These are phyloP conservation scores for Tetraneura akinire DNA, from an alignment of 1,140 invertebrate species.

Conservation along the genomic window DNA sequence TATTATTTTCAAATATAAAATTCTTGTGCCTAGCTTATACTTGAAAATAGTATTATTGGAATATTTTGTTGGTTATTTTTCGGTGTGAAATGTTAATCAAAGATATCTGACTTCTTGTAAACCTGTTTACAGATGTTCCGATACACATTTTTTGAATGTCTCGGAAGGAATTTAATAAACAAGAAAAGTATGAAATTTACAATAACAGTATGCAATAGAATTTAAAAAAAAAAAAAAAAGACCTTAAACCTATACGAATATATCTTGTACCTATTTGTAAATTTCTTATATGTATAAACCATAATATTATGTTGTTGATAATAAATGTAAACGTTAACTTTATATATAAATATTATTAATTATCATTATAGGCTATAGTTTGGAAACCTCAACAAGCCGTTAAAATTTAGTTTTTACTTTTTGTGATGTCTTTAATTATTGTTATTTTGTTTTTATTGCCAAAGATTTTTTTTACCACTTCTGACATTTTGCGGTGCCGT, in stretches of 20 bases:
- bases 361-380: background rate
- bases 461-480: background rate
- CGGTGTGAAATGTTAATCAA: conserved; percentile 17
- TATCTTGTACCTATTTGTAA: background rate
- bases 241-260: background rate
- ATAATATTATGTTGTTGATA: background rate
- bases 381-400: background rate
- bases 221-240: background rate
- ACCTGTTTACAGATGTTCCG: conserved; percentile 21
- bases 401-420: conserved; percentile 23
- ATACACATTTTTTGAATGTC: conserved; percentile 22
- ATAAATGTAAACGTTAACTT: background rate
- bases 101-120: conserved; percentile 10
- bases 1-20: no score
- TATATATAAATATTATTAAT: background rate
- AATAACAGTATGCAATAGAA: conserved; percentile 1
- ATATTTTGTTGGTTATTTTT: conserved; percentile 14
- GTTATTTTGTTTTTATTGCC: background rate
- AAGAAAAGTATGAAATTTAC: background rate
- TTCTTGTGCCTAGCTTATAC: background rate
- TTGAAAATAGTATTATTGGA: background rate
- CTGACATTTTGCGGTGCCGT: no score
- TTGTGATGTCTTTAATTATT: conserved; percentile 23
- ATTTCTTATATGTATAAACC: no score
- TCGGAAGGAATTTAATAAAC: conserved; percentile 35